Conservation (phyloP, 2,888 invertebrate genomes). For the Parthenolecanium corni region DNA sequence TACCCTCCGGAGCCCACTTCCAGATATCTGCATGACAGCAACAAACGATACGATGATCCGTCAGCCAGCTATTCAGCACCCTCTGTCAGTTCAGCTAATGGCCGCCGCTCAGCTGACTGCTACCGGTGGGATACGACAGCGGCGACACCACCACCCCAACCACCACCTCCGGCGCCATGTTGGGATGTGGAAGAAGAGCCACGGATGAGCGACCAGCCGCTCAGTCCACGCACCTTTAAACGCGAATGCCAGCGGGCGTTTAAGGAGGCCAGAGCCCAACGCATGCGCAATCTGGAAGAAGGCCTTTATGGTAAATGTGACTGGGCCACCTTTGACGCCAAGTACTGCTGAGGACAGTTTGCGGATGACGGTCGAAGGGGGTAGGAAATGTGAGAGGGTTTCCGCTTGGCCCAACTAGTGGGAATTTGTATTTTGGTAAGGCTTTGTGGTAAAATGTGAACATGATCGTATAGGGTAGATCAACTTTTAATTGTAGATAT, state of each 20-base stretch:
- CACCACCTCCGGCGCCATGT: neutral
- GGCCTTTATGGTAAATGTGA: conserved; percentile 16
- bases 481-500: no score
- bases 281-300: conserved; percentile 19
- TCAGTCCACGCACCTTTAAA: conserved; percentile 13
- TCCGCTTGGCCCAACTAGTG: no score
- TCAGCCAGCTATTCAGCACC: neutral
- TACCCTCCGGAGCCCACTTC: neutral
- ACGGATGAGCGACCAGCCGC: neutral
- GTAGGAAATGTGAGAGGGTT: no score
- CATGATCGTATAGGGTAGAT: no score
- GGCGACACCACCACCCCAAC: neutral
- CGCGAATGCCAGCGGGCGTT: conserved; percentile 11
- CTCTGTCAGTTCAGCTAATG: neutral
- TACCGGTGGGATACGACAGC: neutral
- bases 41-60: neutral
- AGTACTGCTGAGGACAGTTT: conserved; percentile 1
- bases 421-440: no score
- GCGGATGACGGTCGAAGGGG: no score
- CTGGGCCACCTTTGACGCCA: conserved; percentile 17
- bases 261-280: conserved; percentile 13
- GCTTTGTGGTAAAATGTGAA: no score
- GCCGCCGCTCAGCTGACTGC: neutral
- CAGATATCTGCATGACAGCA: no score
- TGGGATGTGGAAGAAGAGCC: neutral